Conservation (phyloP, 1,140 invertebrate genomes). For the Zaprionus kolodkinae region DNA sequence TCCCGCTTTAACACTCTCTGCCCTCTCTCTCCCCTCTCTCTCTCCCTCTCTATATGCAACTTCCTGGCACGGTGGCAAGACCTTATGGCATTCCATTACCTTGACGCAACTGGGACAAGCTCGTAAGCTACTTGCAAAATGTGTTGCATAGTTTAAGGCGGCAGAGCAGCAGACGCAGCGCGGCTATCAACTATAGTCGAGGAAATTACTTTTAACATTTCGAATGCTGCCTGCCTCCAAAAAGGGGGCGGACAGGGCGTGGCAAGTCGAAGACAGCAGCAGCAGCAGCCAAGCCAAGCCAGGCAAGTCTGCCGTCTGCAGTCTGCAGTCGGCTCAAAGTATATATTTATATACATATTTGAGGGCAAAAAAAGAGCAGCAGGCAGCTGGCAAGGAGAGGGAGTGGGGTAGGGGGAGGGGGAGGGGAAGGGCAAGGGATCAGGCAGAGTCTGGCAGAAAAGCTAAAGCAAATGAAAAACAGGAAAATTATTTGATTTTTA, state of each 20-base stretch:
- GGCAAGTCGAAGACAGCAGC: conserved; percentile 20
- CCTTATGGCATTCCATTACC: conserved; percentile 42
- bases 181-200: conserved; percentile 73
- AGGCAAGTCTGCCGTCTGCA: background rate
- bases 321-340: conserved; percentile 53
- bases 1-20: background rate
- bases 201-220: conserved; percentile 82
- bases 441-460: background rate
- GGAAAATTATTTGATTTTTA: conserved; percentile 83
- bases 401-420: background rate
- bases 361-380: conserved; percentile 19
- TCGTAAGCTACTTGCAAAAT: conserved; percentile 69
- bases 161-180: conserved; percentile 24
- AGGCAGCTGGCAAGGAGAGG: no score
- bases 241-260: background rate
- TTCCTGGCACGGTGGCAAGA: background rate
- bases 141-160: conserved; percentile 71
- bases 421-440: background rate
- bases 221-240: conserved; percentile 49
- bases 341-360: conserved; percentile 62
- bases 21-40: background rate
- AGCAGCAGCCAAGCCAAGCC: background rate
- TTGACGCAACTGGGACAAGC: conserved; percentile 46
- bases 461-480: conserved; percentile 63
- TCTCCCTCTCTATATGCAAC: background rate